Evolutionary conservation across 2,797 vertebrate genomes (phyloP), one percentile per base, ranked within the genome.

Genomic region (Rhyacichthys aspro): DNA sequence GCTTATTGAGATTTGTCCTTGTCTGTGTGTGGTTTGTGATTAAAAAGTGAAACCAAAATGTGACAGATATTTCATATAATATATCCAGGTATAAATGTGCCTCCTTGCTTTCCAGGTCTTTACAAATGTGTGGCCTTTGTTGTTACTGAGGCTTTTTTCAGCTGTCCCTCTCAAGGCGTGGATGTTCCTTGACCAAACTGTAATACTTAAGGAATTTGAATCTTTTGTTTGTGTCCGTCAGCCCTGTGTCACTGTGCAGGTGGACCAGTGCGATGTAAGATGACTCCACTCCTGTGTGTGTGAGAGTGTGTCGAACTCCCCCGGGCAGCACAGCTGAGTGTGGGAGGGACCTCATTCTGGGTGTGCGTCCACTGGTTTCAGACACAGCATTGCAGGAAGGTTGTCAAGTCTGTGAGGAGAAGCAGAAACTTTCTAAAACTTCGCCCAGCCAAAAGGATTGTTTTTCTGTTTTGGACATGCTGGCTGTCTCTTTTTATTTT

Each of bases 271-370:
- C 42, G 62, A 70, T 79, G 75, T 89, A 76, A 68, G 63, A 72
- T 87, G 70, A 70, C 77, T 54, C 70, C 10, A 28, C 23, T 28
- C 62, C 44, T 76, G 47, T 70, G 58, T 56, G 48, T 63, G 69
- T 49, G 57, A 60, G 48, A 61, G 68, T 64, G 55, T 58, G 43
- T 50, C 75, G 59, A 63, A 86, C 86, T 81, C 80, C 87, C 84
- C 76, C 84, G 55, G 78, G 78, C 85, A 48, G 80, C 82, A 83
- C 87, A 88, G 86, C 87, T 88, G 84, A 88, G 77, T 74, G 90
- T 90, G 70, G 91, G 93, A 90, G 92, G 91, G 86, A 88, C 87
- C 44, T 81, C 79, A 57, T 84, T 67, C 67, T 86, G 84, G 72
- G 79, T 81, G 86, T 79, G 88, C 86, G 85, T 76, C 62, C 55